phyloP scores from a whole-genome alignment of 2,888 invertebrate species.

The Clepsis dumicolana region DNA sequence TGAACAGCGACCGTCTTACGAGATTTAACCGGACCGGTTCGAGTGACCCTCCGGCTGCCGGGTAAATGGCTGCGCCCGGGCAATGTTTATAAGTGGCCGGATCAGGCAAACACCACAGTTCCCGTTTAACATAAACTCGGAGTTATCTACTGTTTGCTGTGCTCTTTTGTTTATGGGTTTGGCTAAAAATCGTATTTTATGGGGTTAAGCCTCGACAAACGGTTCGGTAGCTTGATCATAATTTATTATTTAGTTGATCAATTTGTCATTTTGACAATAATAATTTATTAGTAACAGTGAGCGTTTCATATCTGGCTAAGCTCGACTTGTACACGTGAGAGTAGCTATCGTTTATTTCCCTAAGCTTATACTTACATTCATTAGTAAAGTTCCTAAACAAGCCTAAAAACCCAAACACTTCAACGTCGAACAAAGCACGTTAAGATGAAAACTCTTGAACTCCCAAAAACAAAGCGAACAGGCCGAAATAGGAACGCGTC shows the following conservation, averaged over 20 bases:
- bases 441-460: slow-evolving; percentile 7
- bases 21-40: slow-evolving; percentile 66
- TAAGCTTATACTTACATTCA: too few relatives aligned
- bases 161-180: slow-evolving; percentile 54
- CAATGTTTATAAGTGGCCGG: slow-evolving; percentile 70
- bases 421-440: neutral
- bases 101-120: slow-evolving; percentile 60
- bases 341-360: too few relatives aligned
- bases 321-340: too few relatives aligned
- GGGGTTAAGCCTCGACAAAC: neutral
- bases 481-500: slow-evolving; percentile 20
- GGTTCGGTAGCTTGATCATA: neutral
- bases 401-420: neutral
- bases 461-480: slow-evolving; percentile 25
- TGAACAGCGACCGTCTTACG: slow-evolving; percentile 72
- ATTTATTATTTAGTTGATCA: too few relatives aligned
- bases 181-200: slow-evolving; percentile 40
- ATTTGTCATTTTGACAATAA: too few relatives aligned
- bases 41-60: slow-evolving; percentile 46
- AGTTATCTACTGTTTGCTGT: slow-evolving; percentile 54
- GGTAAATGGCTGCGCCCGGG: slow-evolving; percentile 46
- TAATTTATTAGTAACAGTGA: too few relatives aligned
- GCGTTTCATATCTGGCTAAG: too few relatives aligned
- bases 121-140: slow-evolving; percentile 73
- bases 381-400: too few relatives aligned